These are phyloP conservation scores for Apantesis nais DNA, from an alignment of 2,888 invertebrate genomes.

Conservation along the genomic window DNA sequence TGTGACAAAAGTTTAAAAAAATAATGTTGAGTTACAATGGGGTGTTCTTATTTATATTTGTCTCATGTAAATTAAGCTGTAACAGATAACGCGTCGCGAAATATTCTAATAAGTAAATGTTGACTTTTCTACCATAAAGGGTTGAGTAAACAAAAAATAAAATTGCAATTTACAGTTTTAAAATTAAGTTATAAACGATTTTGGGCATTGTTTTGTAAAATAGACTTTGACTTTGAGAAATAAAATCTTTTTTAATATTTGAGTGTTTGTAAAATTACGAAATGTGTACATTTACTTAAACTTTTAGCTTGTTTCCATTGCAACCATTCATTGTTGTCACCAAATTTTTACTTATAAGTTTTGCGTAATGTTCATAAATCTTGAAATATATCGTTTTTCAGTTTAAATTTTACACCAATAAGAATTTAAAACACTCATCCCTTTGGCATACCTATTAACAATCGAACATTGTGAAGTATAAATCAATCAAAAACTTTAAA, in stretches of 20 bases:
- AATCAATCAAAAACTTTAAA: neutral
- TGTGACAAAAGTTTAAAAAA: neutral
- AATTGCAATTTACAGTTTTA: slow-evolving; percentile 17
- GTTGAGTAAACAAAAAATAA: slow-evolving; percentile 35
- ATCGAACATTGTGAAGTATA: neutral
- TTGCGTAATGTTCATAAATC: neutral
- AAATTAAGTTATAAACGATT: slow-evolving; percentile 11
- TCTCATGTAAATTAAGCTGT: slow-evolving; percentile 3
- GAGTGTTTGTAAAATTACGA: neutral
- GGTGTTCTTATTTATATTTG: neutral
- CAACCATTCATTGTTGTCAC: neutral
- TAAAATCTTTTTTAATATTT: neutral
- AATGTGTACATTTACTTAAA: neutral
- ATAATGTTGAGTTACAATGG: neutral
- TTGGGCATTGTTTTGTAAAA: slow-evolving; percentile 1
- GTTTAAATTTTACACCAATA: neutral
- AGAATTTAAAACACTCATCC: neutral
- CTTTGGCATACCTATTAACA: neutral
- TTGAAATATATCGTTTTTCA: neutral
- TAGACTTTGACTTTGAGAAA: slow-evolving; percentile 3
- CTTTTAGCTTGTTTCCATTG: neutral
- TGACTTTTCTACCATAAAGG: too few species aligned
- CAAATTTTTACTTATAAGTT: neutral
- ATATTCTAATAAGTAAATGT: slow-evolving; percentile 4
- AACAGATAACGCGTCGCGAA: slow-evolving; percentile 3